Conservation (phyloP, 2,113 vertebrate species). For the Neotragus moschatus region DNA sequence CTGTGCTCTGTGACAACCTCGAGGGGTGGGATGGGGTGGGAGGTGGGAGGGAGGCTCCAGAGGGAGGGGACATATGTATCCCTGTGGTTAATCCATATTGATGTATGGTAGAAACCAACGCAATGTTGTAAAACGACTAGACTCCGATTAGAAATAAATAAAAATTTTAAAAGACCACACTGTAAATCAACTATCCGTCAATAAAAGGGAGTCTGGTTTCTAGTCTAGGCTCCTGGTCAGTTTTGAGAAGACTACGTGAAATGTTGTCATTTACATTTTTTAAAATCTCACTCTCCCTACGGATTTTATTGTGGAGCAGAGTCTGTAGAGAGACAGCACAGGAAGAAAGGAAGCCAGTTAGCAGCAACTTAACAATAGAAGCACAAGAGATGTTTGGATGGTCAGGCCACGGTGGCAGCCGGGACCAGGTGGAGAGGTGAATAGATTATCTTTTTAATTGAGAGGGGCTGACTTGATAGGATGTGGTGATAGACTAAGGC, state of each 20-base stretch:
- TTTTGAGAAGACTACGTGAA: background rate
- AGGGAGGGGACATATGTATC: background rate
- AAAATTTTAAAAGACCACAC: background rate
- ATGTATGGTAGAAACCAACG: background rate
- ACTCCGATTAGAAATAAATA: background rate
- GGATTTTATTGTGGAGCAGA: background rate
- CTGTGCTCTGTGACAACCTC: background rate
- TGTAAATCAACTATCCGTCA: background rate
- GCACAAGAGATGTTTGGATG: background rate
- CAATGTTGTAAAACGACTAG: background rate
- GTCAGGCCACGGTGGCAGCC: background rate
- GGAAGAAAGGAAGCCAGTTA: background rate
- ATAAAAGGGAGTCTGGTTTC: background rate
- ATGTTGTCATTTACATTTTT: background rate
- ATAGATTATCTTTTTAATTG: background rate
- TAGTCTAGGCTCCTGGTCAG: background rate
- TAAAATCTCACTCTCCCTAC: accelerated
- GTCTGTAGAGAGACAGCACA: background rate
- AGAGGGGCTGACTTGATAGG: background rate
- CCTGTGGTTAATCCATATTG: background rate
- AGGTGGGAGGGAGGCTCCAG: background rate
- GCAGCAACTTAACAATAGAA: background rate
- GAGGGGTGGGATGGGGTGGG: background rate
- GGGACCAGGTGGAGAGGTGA: too few relatives aligned
- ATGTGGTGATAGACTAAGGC: too few relatives aligned